Percentiles rank a stretch among this genome's conserved stretches.
These are phyloP conservation scores for Ctenosaura bakeri DNA, from an alignment of 2,797 vertebrate genomes.

Conservation along the genomic window DNA sequence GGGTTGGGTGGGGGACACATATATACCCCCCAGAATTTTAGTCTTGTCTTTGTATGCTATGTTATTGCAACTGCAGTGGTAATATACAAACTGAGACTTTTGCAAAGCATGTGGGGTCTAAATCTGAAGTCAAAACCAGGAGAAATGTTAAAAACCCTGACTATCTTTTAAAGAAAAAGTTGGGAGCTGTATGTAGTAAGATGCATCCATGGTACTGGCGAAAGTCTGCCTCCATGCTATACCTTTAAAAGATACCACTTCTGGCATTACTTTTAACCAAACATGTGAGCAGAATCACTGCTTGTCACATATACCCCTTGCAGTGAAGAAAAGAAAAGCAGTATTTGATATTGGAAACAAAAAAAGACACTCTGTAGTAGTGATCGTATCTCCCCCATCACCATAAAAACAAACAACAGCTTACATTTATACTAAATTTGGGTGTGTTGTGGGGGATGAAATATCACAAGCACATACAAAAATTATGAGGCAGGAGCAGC, in stretches of 20 bases:
- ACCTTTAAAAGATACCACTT: slow-evolving; percentile 70
- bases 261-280: slow-evolving; percentile 74
- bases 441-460: slow-evolving; percentile 54
- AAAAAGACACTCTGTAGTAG: slow-evolving; percentile 82
- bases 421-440: slow-evolving; percentile 79
- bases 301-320: slow-evolving; percentile 76
- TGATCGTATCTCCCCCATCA: slow-evolving; percentile 70
- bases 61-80: slow-evolving; percentile 67
- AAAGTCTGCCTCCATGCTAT: slow-evolving; percentile 73
- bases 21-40: slow-evolving; percentile 55
- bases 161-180: slow-evolving; percentile 75
- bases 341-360: slow-evolving; percentile 80
- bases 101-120: slow-evolving; percentile 72
- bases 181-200: slow-evolving; percentile 69
- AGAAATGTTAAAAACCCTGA: slow-evolving; percentile 74
- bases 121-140: slow-evolving; percentile 76
- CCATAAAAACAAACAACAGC: slow-evolving; percentile 81
- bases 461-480: slow-evolving; percentile 75
- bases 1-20: neutral
- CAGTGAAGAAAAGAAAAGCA: slow-evolving; percentile 73
- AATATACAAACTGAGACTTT: slow-evolving; percentile 76
- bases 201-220: slow-evolving; percentile 68
- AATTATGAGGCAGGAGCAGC: slow-evolving; percentile 78
- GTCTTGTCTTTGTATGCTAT: slow-evolving; percentile 70
- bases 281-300: slow-evolving; percentile 75